Evolutionary conservation across 2,797 vertebrate genomes (phyloP), one percentile per base, ranked within the genome.

Genomic region (Cyclura pinguis): DNA sequence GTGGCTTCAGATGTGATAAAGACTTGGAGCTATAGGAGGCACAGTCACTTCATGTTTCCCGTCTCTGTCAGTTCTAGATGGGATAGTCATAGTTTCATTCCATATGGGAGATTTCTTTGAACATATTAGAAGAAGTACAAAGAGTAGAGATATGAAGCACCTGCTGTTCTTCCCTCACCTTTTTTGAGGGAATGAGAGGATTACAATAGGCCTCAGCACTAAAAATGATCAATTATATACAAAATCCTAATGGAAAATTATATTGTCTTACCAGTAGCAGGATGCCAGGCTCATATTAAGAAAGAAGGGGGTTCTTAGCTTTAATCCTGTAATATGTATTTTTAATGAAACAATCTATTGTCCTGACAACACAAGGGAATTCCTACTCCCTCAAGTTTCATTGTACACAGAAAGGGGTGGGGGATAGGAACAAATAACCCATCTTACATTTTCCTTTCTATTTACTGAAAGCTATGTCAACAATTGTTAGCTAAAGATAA

Each of bases 261-360:
- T 77, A 77, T 47, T 77, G 38, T 2, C 16, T 38, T 76, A 77
- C 10, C 14, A 89, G 62, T 90, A 27, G 27, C 57, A 73, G 80
- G 38, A 13, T 42, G 4, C 42, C 73, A 76, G 69, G 74, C 67
- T 73, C 82, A 67, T 64, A 50, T 85, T 93, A 69, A 80, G 29
- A 47, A 62, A 62, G 27, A 69, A 4, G 5, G 64, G 64, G 67
- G 84, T 20, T 62, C 22, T 77, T 29, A n/a, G 16, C 62, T 85
- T 88, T 29, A 42, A 1, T 88, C 87, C 64, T 86, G 0, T 7
- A 32, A 55, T 35, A 82, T 62, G 22, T 3, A 62, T 82, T 84
- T 90, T 81, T 47, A 8, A 22, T 86, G 35, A 76, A 67, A 84
- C 84, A 86, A 83, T 74, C 47, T 42, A 9, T 80, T 92, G 57